Evolutionary conservation across 2,113 vertebrate species (phyloP).

Genomic region (Centrocercus urophasianus): DNA sequence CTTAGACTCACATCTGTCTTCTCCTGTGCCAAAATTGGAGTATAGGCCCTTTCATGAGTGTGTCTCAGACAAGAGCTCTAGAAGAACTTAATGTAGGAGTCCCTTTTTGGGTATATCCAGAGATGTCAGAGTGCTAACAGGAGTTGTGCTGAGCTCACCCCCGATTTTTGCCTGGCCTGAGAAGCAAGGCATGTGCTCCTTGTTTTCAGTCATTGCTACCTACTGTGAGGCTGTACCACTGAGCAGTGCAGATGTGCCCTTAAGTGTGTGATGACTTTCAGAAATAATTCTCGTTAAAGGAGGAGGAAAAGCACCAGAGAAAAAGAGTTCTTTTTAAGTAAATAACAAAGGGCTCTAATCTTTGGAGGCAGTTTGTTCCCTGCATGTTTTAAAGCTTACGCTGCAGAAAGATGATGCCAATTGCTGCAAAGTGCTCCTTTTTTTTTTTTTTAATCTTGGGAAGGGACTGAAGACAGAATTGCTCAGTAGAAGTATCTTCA

Average conservation of each 20-base stretch:
- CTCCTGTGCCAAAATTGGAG: neutral
- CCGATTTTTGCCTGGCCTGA: neutral
- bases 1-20: neutral
- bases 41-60: rapidly evolving
- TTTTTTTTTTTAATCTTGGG: neutral
- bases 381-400: constrained; percentile 10
- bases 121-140: neutral
- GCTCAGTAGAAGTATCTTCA: neutral
- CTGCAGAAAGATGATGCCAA: neutral
- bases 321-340: neutral
- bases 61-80: neutral
- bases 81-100: neutral
- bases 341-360: constrained; percentile 15
- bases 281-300: neutral
- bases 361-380: neutral
- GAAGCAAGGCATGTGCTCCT: rapidly evolving
- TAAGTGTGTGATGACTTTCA: neutral
- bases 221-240: rapidly evolving
- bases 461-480: neutral
- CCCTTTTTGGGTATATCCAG: neutral
- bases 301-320: neutral
- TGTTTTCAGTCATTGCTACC: neutral
- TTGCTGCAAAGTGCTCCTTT: neutral
- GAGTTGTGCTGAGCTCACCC: neutral
- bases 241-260: neutral